Conservation (phyloP, 2,797 vertebrate species). For the Sebastes nivosus region DNA sequence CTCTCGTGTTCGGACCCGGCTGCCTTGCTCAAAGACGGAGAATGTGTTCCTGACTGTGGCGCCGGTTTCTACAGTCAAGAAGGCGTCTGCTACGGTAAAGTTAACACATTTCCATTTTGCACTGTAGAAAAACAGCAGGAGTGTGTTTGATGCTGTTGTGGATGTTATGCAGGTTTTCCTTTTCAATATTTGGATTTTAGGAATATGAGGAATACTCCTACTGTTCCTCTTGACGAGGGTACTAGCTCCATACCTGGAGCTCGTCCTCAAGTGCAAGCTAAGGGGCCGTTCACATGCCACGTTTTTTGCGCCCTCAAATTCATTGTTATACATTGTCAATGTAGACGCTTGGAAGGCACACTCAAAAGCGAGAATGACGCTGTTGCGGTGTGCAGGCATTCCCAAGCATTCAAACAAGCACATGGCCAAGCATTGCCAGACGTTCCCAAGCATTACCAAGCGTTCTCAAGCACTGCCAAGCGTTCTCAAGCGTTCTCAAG, state of each 20-base stretch:
- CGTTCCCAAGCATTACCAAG: too few species aligned
- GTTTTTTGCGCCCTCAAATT: neutral
- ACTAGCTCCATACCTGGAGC: neutral
- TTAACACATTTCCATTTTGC: neutral
- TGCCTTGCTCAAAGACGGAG: conserved; percentile 79
- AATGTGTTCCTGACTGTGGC: conserved; percentile 85
- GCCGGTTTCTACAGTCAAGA: conserved; percentile 81
- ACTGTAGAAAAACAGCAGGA: neutral
- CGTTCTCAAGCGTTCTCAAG: too few species aligned
- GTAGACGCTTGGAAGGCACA: too few species aligned
- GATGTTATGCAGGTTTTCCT: neutral
- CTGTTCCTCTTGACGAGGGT: neutral
- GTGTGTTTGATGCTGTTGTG: neutral
- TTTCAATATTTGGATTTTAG: neutral
- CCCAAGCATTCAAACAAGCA: too few species aligned
- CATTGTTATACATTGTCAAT: neutral
- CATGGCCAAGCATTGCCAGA: too few species aligned
- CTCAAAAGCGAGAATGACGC: too few species aligned
- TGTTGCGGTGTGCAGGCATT: too few species aligned
- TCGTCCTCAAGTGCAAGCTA: neutral
- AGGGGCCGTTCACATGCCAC: too few species aligned
- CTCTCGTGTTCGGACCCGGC: conserved; percentile 81
- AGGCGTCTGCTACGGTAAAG: conserved; percentile 86
- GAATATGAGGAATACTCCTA: neutral
- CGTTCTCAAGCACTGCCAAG: too few species aligned